phyloP scores from a whole-genome alignment of 2,888 invertebrate genomes.

The Pammene fasciana region DNA sequence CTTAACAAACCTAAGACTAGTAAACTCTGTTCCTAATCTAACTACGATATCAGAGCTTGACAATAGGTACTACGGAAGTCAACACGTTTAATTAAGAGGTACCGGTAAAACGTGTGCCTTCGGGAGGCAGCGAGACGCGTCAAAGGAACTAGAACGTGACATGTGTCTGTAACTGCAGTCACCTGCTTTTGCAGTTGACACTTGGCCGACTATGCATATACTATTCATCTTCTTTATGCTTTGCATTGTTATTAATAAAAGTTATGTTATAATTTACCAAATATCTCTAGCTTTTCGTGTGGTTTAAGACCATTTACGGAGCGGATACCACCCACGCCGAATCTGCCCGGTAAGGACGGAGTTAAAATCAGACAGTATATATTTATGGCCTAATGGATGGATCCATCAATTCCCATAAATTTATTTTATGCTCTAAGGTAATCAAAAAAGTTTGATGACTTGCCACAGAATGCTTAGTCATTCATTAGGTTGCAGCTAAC shows the following conservation, averaged over 20 bases:
- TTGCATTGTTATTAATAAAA: background rate
- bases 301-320: conserved; percentile 33
- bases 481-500: conserved; percentile 19
- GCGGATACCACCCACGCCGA: conserved; percentile 31
- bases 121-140: background rate
- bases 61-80: background rate
- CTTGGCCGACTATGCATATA: background rate
- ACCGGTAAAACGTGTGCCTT: background rate
- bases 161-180: background rate
- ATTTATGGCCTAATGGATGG: conserved; percentile 12
- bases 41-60: background rate
- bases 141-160: conserved; percentile 9
- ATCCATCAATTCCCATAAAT: no score
- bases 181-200: conserved; percentile 11
- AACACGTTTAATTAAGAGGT: background rate
- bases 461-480: conserved; percentile 11
- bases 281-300: background rate
- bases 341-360: conserved; percentile 2
- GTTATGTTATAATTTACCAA: conserved; percentile 7
- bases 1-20: no score
- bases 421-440: no score
- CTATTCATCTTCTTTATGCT: background rate
- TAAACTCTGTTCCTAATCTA: background rate
- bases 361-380: conserved; percentile 28
- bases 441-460: background rate